Conservation (phyloP, 2,113 vertebrate genomes). For the Hippocampus guttulatus region DNA sequence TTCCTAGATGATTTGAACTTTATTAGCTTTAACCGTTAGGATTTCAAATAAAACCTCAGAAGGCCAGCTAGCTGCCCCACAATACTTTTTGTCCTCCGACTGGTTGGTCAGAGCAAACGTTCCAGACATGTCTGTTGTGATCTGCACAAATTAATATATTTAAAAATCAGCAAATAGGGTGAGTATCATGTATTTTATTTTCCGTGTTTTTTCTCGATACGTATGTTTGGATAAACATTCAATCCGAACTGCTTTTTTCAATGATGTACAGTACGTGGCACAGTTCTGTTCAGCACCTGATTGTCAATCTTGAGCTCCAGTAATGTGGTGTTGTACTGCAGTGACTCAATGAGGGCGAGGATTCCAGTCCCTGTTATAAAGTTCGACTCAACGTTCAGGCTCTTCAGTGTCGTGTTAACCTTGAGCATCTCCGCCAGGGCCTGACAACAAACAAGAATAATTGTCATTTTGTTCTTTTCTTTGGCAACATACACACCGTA, state of each 20-base stretch:
- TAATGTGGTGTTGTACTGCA: slow-evolving; percentile 84
- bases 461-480: background rate
- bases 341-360: slow-evolving; percentile 79
- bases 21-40: too few relatives aligned
- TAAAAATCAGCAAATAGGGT: background rate
- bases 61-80: background rate
- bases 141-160: background rate
- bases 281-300: slow-evolving; percentile 75
- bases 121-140: background rate
- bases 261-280: background rate
- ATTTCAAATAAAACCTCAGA: too few relatives aligned
- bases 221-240: background rate
- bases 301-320: slow-evolving; percentile 95
- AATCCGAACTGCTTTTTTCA: background rate
- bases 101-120: background rate
- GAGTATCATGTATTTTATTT: background rate
- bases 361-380: slow-evolving; percentile 93
- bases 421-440: slow-evolving; percentile 93
- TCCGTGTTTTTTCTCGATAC: background rate
- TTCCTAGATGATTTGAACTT: too few relatives aligned
- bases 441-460: slow-evolving; percentile 61
- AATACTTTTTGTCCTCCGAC: background rate
- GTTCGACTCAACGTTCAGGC: slow-evolving; percentile 96
- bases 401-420: slow-evolving; percentile 84
- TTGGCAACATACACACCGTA: background rate